Base-by-base conservation (phyloP, 2,113 vertebrate species). In the Glareola pratincola region DNA sequence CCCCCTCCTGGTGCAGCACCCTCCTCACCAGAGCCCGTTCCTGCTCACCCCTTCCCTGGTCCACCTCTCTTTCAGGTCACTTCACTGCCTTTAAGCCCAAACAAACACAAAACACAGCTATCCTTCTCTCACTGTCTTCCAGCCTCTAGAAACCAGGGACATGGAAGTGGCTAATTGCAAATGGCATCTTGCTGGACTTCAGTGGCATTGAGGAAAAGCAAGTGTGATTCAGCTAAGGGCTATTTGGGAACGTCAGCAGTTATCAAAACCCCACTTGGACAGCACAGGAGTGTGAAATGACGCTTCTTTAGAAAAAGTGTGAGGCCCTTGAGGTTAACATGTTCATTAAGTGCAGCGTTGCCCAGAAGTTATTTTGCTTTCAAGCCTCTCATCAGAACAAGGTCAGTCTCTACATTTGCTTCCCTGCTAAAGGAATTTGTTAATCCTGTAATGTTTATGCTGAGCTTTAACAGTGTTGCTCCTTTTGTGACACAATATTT, bases 211-310 rank as follows among this genome's bases (percentile, higher is more conserved):
- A 95, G 91, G 45, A 91, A 85, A 90, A 92, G 41, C 37, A 79
- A 94, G 57, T 76, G 84, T 87, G 84, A 95, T 92, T 76, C 77
- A 69, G 91, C 91, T 95, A 22, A 64, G 47, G 87, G 94, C 71
- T 79, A 6, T 73, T 60, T 90, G 69, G 41, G 45, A 37, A 45
- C 63, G 53, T 91, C 82, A 96, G 62, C 62, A 73, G 53, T 62
- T 85, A 76, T 0, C 0, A 87, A 92, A 92, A n/a, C 14, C 41
- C 37, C 57, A 32, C 4, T n/a, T 85, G 71, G 86, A 94, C 86
- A 92, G 53, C 29, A 22, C 27, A 84, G 50, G 62, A 66, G 47
- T 80, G 69, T n/a, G n/a, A 94, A 95, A 77, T 79, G 27, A 36
- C 0, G 0, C 75, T 85, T 89, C 66, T 67, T 82, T 50, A 34